Conservation (phyloP, 2,888 invertebrate species). For the Bibio marci region DNA sequence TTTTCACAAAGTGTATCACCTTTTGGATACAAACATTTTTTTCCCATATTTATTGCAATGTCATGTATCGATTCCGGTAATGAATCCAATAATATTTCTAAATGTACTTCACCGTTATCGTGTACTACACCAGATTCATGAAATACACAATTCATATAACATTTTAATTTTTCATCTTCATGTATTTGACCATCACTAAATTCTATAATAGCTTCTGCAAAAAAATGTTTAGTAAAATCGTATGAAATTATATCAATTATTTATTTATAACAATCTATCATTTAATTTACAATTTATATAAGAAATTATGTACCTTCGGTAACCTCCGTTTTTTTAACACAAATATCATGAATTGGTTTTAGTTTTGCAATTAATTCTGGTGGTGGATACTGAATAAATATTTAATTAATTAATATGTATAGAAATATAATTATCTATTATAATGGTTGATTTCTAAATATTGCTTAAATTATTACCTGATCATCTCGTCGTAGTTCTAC, state of each 20-base stretch:
- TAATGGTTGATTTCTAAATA: too few relatives aligned
- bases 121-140: conserved; percentile 14
- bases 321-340: conserved; percentile 16
- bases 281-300: not conserved
- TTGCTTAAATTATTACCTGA: too few relatives aligned
- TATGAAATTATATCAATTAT: not conserved
- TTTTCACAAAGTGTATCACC: conserved; percentile 18
- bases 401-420: too few relatives aligned
- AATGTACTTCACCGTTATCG: conserved; percentile 18
- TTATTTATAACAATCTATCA: not conserved
- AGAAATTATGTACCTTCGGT: conserved; percentile 11
- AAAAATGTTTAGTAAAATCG: too few relatives aligned
- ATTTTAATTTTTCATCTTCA: conserved; percentile 18
- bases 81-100: conserved; percentile 15
- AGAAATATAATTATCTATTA: too few relatives aligned
- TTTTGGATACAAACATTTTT: conserved; percentile 16
- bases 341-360: conserved; percentile 15
- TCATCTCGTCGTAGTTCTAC: too few relatives aligned
- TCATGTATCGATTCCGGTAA: conserved; percentile 15
- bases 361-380: conserved; percentile 13
- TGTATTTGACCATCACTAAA: conserved; percentile 20
- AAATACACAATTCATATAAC: conserved; percentile 21
- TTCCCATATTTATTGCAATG: conserved; percentile 16
- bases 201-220: conserved; percentile 16
- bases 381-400: conserved; percentile 17